phyloP scores from a whole-genome alignment of 2,113 vertebrate genomes.

The Colinus virginianus region DNA sequence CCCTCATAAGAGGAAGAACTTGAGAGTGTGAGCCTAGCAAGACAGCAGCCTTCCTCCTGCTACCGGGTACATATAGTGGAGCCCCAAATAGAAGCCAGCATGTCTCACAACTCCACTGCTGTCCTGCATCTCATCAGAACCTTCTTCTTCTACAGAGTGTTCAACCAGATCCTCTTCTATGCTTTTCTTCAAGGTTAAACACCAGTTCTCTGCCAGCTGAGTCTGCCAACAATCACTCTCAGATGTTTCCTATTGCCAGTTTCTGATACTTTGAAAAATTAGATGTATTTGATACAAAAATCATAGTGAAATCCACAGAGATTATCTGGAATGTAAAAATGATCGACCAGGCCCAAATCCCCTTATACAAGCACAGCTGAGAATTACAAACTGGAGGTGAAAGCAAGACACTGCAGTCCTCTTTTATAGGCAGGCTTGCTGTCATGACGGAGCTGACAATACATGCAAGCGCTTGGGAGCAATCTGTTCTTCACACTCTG shows the following conservation, averaged over 20 bases:
- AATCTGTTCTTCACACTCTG: constrained; percentile 8
- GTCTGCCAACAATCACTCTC: neutral
- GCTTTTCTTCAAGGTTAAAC: neutral
- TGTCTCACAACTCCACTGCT: neutral
- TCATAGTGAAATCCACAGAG: neutral
- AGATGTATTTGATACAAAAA: neutral
- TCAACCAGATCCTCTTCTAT: neutral
- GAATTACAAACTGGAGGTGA: neutral
- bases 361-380: neutral
- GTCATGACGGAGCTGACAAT: neutral
- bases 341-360: neutral
- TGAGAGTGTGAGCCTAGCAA: neutral
- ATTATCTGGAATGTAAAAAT: neutral
- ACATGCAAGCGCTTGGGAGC: neutral
- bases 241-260: neutral
- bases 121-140: accelerated
- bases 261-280: constrained; percentile 26
- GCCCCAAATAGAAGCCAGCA: neutral
- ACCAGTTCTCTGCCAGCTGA: neutral
- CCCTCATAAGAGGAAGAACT: neutral
- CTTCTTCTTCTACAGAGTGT: neutral
- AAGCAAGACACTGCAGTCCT: neutral
- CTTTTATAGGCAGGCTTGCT: too few species aligned
- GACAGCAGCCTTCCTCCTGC: neutral
- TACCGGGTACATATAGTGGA: neutral